phyloP scores from a whole-genome alignment of 2,888 invertebrate species.

The Ophonus ardosiacus region DNA sequence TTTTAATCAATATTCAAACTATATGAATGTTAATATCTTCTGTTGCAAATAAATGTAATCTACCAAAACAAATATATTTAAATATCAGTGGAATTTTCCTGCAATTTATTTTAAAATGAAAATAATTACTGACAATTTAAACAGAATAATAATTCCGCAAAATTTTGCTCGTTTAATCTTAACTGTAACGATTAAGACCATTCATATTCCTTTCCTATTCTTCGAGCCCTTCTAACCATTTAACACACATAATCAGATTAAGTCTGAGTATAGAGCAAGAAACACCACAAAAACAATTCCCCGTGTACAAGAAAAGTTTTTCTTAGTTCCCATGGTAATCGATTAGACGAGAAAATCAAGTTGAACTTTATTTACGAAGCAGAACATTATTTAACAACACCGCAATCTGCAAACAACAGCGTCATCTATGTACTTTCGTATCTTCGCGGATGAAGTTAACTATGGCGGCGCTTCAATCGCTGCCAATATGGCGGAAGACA shows the following conservation, averaged over 20 bases:
- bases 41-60: no score
- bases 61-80: no score
- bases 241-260: background rate
- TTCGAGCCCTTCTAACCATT: background rate
- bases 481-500: no score
- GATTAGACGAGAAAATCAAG: slow-evolving; percentile 15
- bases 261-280: background rate
- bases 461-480: no score
- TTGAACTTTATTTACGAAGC: background rate
- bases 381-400: slow-evolving; percentile 6
- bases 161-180: background rate
- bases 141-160: background rate
- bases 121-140: no score
- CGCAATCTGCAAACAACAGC: background rate
- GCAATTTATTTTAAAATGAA: no score
- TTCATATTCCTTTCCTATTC: background rate
- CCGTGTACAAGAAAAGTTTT: slow-evolving; percentile 3
- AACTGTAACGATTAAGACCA: no score
- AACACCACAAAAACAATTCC: background rate
- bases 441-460: no score
- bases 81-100: no score
- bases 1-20: no score
- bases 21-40: no score
- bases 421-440: background rate
- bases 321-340: slow-evolving; percentile 5